Conservation (phyloP, 2,113 vertebrate genomes). For the Bagarius yarrelli region DNA sequence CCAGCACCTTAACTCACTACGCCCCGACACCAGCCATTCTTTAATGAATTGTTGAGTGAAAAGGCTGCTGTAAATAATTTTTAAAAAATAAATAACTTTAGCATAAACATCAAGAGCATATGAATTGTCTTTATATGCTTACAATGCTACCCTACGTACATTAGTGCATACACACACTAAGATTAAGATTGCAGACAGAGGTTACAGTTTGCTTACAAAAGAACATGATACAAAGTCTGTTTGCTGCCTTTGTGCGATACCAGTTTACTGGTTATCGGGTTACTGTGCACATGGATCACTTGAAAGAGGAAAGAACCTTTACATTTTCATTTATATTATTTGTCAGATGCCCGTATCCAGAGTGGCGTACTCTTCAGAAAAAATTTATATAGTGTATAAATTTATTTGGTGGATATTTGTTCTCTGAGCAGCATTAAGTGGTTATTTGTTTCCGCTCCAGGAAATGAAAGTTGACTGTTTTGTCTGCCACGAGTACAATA, state of each 20-base stretch:
- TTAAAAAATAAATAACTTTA: too few relatives aligned
- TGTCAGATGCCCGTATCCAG: too few relatives aligned
- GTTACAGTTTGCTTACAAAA: background rate
- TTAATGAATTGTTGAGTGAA: too few relatives aligned
- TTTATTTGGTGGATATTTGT: background rate
- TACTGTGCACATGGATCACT: background rate
- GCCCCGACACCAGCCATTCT: too few relatives aligned
- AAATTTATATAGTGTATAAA: background rate
- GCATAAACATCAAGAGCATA: too few relatives aligned
- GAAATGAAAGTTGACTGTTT: constrained; percentile 65
- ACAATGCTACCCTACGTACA: too few relatives aligned
- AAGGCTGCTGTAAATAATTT: background rate
- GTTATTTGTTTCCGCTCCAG: constrained; percentile 55
- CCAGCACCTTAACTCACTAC: too few relatives aligned
- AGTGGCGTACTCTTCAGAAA: background rate
- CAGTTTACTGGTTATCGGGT: background rate
- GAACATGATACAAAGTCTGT: background rate
- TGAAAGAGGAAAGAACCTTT: too few relatives aligned
- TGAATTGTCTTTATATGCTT: too few relatives aligned
- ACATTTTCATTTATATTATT: too few relatives aligned
- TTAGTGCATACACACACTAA: background rate
- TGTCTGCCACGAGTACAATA: constrained; percentile 65
- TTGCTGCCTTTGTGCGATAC: background rate
- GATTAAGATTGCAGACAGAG: background rate
- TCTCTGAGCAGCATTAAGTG: background rate